phyloP scores from a whole-genome alignment of 2,113 vertebrate genomes.

The Globicephala melas region DNA sequence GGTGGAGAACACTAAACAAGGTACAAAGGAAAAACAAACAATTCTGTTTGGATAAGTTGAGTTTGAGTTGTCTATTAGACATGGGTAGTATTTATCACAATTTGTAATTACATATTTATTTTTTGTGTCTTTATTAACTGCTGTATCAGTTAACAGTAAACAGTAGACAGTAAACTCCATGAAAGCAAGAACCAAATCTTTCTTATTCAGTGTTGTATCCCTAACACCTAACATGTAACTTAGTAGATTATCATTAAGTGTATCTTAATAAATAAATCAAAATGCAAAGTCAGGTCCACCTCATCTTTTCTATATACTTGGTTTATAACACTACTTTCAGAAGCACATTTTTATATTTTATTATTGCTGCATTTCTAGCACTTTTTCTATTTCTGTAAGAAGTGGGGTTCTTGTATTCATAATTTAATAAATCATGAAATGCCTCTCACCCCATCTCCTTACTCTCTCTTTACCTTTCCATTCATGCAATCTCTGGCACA shows the following conservation, averaged over 20 bases:
- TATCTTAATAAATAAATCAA: not conserved
- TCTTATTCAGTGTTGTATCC: not conserved
- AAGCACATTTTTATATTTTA: not conserved
- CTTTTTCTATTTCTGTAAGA: not conserved
- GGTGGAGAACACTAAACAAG: not conserved
- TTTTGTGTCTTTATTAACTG: not conserved
- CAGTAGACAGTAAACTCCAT: not conserved
- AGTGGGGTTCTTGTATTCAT: not conserved
- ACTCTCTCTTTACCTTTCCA: not conserved
- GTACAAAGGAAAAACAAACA: not conserved
- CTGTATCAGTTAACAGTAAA: not conserved
- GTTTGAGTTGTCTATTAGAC: not conserved
- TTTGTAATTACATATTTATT: not conserved
- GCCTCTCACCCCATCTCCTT: not conserved
- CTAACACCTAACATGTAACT: not conserved
- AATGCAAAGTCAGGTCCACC: not conserved
- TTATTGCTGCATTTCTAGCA: not conserved
- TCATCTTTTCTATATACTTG: not conserved
- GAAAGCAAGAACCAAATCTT: not conserved
- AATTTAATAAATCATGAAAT: not conserved
- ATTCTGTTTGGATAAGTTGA: not conserved
- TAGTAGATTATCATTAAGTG: not conserved
- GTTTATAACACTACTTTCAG: not conserved
- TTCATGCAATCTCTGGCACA: not conserved
- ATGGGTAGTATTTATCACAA: not conserved